Evolutionary conservation across 2,113 vertebrate species (phyloP), one percentile per base, ranked within the genome.

Genomic region (Neolamprologus variostigma): DNA sequence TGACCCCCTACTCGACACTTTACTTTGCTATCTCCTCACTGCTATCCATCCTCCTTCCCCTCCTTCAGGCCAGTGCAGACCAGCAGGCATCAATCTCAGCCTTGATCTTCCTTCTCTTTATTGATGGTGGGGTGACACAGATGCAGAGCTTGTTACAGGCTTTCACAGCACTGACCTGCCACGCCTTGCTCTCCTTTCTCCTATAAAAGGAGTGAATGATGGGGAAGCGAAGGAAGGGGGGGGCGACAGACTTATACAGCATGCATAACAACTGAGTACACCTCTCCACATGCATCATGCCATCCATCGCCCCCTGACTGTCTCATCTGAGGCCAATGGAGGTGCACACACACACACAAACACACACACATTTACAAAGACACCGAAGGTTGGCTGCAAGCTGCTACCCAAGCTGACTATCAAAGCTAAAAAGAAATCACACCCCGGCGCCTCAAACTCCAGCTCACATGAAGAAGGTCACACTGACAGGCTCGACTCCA

Each of bases 171-270:
- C 23, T 94, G 94, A 94, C 94, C 95, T 84, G 88, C 92, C 84
- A 87, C 82, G 86, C 90, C 86, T 79, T 37, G 57, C 81, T 86
- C 92, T 85, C 89, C 81, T 31, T 40, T 50, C 85, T 68, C 87
- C 78, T 78, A 88, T 92, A 91, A 89, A 94, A 94, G 85, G 84
- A 94, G 91, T 95, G 91, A 94, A 89, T 94, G 93, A 95, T 95
- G 91, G 89, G 86, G 82, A 90, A 87, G 79, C 14, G 28, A 86
- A 84, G 55, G 68, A 17, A 16, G 68, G 40, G 50, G 81, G 42
- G 86, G 83, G 79, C 19, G 88, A 82, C 89, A 88, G 93, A 87
- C 89, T 86, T 86, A 40, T 91, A 89, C 91, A 82, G 91, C 90
- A 94, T 89, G 86, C 90, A 93, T 90, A 94, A 91, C 87, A 91